Percentiles rank a stretch among this genome's conserved stretches.
phyloP scores from a whole-genome alignment of 2,113 vertebrate species.

The Hippolais icterina region DNA sequence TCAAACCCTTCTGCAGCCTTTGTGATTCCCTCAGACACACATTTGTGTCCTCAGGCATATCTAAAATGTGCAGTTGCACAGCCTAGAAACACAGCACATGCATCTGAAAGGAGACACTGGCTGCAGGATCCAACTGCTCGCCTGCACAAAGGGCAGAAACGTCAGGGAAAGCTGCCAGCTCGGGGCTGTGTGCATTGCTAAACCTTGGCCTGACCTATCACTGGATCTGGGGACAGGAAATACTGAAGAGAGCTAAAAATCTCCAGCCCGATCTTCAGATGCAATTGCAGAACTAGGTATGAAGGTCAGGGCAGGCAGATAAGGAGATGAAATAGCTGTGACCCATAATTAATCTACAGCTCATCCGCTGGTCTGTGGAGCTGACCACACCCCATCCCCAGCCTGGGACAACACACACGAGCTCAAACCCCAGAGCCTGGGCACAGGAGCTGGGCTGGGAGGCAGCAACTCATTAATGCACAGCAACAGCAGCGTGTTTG shows the following conservation, averaged over 20 bases:
- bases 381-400: fast-evolving
- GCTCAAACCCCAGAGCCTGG: not conserved
- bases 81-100: not conserved
- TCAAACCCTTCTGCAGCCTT: not conserved
- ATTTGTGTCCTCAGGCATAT: fast-evolving
- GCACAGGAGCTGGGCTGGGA: not conserved
- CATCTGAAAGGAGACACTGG: not conserved
- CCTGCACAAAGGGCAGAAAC: not conserved
- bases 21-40: fast-evolving
- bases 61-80: fast-evolving
- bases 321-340: not conserved
- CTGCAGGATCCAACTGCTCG: fast-evolving
- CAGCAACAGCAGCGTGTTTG: fast-evolving
- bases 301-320: constrained; percentile 27
- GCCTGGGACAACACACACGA: fast-evolving
- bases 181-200: fast-evolving
- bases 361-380: not conserved
- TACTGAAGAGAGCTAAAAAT: not conserved
- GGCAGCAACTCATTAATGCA: not conserved
- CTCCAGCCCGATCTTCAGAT: not conserved
- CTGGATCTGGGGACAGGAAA: constrained; percentile 4
- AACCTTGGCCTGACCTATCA: not conserved
- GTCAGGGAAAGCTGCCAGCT: not conserved
- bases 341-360: not conserved
- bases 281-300: not conserved